Base-by-base conservation (phyloP, 2,113 vertebrate species). In the Motacilla alba region DNA sequence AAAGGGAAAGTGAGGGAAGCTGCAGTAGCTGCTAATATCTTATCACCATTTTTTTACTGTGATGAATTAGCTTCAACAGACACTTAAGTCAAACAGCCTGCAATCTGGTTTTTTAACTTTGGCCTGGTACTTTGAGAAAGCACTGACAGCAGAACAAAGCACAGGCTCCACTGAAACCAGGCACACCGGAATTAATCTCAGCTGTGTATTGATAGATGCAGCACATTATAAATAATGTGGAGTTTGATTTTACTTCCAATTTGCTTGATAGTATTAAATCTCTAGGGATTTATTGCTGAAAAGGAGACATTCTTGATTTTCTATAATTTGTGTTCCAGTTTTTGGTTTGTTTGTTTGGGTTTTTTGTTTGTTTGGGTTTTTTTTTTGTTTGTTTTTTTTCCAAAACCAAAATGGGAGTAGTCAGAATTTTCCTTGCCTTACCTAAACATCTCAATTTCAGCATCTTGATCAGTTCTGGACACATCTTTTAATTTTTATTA, bases 21-120 rank as follows among this genome's bases (percentile, higher is more conserved):
- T 39, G 59, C 88, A 87, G 44, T 76, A 82, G 66, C 74, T 63
- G 30, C 49, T 91, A 86, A 85, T 88, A 74, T 39, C 50, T 94
- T 85, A 78, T 91, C 94, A 87, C 52, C 14, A 16, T 41, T 50
- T 69, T 84, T 72, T 64, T 13, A 47, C 30, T 80, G 58, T 75
- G 90, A 91, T 90, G 75, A 91, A 90, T 79, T 83, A 83, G 7
- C 60, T 91, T 90, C 83, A 90, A 60, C 63, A 68, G 44, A 47
- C 66, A 56, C 43, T 83, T 90, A 68, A 75, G 68, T 74, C 49
- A 87, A 93, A 50, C 26, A 72, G 50, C 21, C 23, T 72, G 55
- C 58, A 92, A 73, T 62, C 24, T 62, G 70, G 66, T 63, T 76
- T 56, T 77, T 31, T 35, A 85, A 35, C 41, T 94, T 43, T 5